These are phyloP conservation scores for Holotrichia oblita DNA, from an alignment of 1,140 invertebrate species.

Conservation along the genomic window DNA sequence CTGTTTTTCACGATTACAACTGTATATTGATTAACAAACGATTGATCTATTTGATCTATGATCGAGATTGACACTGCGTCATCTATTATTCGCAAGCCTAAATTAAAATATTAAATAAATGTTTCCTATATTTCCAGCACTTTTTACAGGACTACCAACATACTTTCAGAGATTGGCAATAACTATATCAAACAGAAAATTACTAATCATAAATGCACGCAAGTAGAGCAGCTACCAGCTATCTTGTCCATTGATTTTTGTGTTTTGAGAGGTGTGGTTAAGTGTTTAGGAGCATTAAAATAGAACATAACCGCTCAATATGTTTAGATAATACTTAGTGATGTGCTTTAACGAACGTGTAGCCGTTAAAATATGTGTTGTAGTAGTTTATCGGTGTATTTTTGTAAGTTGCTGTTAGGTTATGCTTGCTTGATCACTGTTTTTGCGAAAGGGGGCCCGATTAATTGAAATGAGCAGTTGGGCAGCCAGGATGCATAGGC, in stretches of 20 bases:
- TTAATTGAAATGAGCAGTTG: constrained; percentile 81
- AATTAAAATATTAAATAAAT: not conserved
- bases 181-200: constrained; percentile 36
- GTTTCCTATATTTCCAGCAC: not conserved
- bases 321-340: constrained; percentile 41
- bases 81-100: no score
- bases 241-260: constrained; percentile 45
- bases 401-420: constrained; percentile 47
- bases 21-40: no score
- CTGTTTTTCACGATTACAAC: no score
- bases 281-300: constrained; percentile 41
- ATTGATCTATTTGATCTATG: no score
- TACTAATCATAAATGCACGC: constrained; percentile 14
- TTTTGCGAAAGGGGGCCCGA: constrained; percentile 39
- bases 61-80: no score
- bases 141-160: not conserved
- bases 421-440: constrained; percentile 49
- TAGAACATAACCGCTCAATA: constrained; percentile 38
- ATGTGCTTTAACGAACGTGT: constrained; percentile 13
- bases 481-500: constrained; percentile 88
- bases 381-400: constrained; percentile 41
- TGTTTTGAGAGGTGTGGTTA: constrained; percentile 44
- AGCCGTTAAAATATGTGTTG: constrained; percentile 22
- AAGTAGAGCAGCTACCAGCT: constrained; percentile 38
- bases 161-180: not conserved